Evolutionary conservation across 2,888 invertebrate species (phyloP).

Genomic region (Orthonevra nobilis): DNA sequence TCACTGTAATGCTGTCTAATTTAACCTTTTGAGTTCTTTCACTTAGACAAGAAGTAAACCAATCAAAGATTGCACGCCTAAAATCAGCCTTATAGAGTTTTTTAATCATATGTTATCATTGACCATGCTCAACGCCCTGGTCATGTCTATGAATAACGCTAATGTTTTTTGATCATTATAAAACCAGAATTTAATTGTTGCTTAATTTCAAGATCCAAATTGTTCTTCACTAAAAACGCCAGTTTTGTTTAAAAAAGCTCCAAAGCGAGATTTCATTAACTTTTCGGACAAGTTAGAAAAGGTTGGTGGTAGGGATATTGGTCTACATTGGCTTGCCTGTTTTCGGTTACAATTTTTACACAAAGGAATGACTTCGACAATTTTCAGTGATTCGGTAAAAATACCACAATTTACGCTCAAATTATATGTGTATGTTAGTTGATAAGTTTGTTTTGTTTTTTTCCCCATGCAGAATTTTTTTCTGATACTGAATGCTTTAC

Average conservation of each 20-base stretch:
- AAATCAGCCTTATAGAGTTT: neutral
- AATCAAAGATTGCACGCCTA: neutral
- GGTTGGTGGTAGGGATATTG: neutral
- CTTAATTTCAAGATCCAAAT: neutral
- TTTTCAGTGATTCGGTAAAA: neutral
- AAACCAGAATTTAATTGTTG: neutral
- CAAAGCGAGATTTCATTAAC: neutral
- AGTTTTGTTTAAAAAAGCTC: neutral
- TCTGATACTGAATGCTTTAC: too few species aligned
- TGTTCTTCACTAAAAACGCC: neutral
- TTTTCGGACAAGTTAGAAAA: neutral
- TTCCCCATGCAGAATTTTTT: too few species aligned
- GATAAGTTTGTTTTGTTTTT: too few species aligned
- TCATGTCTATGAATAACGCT: neutral
- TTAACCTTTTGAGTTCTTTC: neutral
- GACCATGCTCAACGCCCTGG: neutral
- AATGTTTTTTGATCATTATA: neutral
- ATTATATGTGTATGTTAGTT: neutral
- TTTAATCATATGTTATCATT: neutral
- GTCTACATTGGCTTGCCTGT: neutral
- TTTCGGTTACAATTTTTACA: neutral
- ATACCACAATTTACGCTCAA: neutral
- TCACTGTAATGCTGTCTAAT: neutral
- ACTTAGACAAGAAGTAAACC: neutral
- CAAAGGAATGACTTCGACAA: neutral